These are phyloP conservation scores for Coccyzus lansbergi DNA, from an alignment of 2,797 vertebrate species.

Conservation along the genomic window DNA sequence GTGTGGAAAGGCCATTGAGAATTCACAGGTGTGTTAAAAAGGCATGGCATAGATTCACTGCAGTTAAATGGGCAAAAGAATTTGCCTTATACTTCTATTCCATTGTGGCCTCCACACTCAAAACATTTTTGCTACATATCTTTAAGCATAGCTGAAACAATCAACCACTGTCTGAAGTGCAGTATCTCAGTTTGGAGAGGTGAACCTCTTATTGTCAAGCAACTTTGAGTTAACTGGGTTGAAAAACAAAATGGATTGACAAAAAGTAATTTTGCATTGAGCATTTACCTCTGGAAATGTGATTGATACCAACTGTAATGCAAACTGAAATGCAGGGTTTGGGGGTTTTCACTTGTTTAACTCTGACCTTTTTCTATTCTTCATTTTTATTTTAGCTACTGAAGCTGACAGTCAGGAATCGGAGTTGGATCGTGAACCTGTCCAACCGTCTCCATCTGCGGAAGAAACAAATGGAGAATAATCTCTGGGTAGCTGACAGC, in stretches of 20 bases:
- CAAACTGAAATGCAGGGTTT: background rate
- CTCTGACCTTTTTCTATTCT: background rate
- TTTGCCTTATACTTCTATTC: background rate
- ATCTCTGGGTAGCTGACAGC: background rate
- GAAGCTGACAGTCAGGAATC: conserved; percentile 55
- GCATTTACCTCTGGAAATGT: background rate
- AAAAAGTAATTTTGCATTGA: background rate
- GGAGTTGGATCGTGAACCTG: background rate
- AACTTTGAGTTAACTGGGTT: background rate
- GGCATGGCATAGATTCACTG: background rate
- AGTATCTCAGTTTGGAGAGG: background rate
- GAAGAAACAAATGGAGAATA: conserved; percentile 51
- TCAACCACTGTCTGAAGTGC: background rate
- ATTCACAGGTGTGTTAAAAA: background rate
- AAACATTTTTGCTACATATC: background rate
- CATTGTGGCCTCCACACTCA: background rate
- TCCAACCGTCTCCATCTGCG: conserved; percentile 25
- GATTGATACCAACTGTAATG: background rate
- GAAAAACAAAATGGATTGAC: background rate
- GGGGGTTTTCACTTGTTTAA: background rate
- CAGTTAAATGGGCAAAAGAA: background rate
- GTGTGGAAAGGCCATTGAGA: background rate
- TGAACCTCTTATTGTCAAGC: background rate
- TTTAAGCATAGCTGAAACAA: background rate
- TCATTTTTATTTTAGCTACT: conserved; percentile 47